Conservation (phyloP, 1,140 invertebrate genomes). For the Physella acuta region DNA sequence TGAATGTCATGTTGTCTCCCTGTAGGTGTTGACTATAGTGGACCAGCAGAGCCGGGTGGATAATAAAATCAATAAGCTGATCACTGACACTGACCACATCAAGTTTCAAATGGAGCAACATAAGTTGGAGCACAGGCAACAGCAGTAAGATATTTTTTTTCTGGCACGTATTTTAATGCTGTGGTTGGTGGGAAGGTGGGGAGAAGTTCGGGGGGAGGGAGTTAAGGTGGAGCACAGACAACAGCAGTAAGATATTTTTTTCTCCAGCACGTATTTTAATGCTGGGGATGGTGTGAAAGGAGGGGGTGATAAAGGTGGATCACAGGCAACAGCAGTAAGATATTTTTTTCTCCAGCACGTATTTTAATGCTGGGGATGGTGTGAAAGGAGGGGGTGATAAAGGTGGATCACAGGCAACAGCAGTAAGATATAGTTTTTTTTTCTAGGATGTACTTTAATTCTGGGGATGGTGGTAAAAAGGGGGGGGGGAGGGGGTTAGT, state of each 20-base stretch:
- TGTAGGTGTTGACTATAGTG: not conserved
- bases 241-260: too few relatives aligned
- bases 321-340: not conserved
- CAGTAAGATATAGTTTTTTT: too few relatives aligned
- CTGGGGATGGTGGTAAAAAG: too few relatives aligned
- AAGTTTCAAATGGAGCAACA: not conserved
- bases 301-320: not conserved
- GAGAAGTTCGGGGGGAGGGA: not conserved
- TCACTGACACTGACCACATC: not conserved
- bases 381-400: not conserved
- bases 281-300: too few relatives aligned
- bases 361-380: too few relatives aligned
- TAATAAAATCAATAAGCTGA: not conserved
- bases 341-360: too few relatives aligned
- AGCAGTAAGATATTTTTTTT: too few relatives aligned
- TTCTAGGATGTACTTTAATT: too few relatives aligned
- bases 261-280: too few relatives aligned
- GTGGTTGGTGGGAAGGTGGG: too few relatives aligned
- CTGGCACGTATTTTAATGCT: too few relatives aligned
- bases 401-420: not conserved
- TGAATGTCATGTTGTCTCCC: not conserved
- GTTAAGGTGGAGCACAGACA: not conserved
- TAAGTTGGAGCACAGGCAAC: not conserved
- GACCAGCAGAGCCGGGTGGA: constrained; percentile 9
- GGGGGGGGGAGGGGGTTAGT: not conserved